Evolutionary conservation across 2,113 vertebrate species (phyloP), one percentile per base, ranked within the genome.

Genomic region (Ardeotis arabs): DNA sequence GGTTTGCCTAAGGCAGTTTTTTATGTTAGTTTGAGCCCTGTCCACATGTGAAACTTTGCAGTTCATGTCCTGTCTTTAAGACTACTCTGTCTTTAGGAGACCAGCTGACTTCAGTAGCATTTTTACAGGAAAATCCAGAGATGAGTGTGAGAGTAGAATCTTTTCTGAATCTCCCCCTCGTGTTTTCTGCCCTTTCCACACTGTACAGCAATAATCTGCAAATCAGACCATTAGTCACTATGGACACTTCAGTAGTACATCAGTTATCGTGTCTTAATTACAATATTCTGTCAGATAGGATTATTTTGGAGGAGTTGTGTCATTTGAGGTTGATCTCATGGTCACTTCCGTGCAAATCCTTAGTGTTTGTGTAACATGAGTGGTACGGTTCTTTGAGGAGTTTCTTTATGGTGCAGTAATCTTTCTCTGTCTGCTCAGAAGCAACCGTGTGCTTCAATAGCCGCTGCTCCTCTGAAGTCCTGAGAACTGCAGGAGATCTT

Each of bases 321-420:
- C 0, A 0, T 73, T 73, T 69, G 10, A 28, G 50, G 22, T 47
- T 59, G 59, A 16, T 86, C 50, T 86, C 7, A 0, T 9, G 31
- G 63, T 66, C 28, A 47, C 10, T 82, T 75, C 62, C 5, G 3
- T 53, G 20, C 7, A 3, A 45, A 15, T 37, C 49, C 11, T 66
- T 14, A 28, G 33, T 11, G 35, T 35, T 72, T 80, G 41, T 84
- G 39, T 84, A 79, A 37, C 2, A 1, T 18, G 39, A 78, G 16
- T 11, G 39, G 5, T 73, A 19, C 50, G 53, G 53, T 87, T 89
- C 27, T 55, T 66, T 25, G 31, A 33, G 69, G 55, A 89, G 19
- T 91, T 91, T 75, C 37, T 84, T 60, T 76, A 37, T 60, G 47
- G n/a, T 62, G 68, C 49, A 41, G 31, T 72, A 44, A 50, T 55